Conservation (phyloP, 2,797 vertebrate genomes). For the Prionace glauca region DNA sequence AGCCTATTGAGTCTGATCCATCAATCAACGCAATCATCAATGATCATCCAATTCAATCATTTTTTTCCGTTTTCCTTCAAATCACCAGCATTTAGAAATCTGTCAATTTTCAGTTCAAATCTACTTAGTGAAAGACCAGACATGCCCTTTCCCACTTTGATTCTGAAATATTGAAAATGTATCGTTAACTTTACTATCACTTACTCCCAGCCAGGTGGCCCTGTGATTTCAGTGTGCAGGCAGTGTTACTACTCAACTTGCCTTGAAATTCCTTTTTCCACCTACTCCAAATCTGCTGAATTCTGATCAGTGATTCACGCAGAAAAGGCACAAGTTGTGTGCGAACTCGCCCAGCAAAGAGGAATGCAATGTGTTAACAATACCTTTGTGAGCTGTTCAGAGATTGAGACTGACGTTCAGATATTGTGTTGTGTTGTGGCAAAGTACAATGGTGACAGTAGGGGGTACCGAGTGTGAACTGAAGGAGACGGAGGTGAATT, state of each 20-base stretch:
- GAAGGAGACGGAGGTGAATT: not conserved
- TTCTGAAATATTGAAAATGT: not conserved
- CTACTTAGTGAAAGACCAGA: too few relatives aligned
- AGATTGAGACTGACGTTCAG: not conserved
- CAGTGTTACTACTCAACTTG: not conserved
- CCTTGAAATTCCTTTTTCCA: not conserved
- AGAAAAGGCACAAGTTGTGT: not conserved
- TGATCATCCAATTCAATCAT: too few relatives aligned
- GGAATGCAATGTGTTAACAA: not conserved
- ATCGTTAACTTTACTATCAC: not conserved
- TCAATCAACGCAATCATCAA: too few relatives aligned
- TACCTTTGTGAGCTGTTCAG: not conserved
- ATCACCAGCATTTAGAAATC: too few relatives aligned
- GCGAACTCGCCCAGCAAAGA: not conserved
- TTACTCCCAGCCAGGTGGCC: not conserved
- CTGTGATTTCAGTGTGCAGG: not conserved
- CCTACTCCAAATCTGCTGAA: not conserved
- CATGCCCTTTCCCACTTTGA: not conserved
- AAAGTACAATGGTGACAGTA: not conserved
- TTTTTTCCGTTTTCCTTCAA: too few relatives aligned
- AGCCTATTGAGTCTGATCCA: too few relatives aligned
- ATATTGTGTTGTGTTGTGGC: not conserved
- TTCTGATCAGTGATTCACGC: not conserved
- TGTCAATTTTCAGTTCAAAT: too few relatives aligned
- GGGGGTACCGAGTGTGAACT: not conserved